Evolutionary conservation across 35 echinoderm and acorn worm species (phyloP), one percentile per base, ranked within the genome.

Genomic region (Apostichopus californicus): DNA sequence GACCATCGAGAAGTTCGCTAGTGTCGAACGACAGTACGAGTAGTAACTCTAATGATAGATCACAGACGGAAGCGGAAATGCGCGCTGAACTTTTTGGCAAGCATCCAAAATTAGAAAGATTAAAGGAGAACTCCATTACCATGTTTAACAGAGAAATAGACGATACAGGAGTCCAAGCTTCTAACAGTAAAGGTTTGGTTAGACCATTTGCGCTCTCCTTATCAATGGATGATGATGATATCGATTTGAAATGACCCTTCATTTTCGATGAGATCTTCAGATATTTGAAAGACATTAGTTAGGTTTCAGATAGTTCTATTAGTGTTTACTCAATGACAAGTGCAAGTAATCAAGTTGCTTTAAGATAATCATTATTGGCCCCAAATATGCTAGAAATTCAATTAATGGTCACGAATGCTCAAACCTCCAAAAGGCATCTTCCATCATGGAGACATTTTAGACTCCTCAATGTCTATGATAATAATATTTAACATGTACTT

Each of bases 201-300:
- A 24, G 90, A n/a, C 90, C 91, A 57, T 98, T 95, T 60, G 82
- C 94, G 10, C 84, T 98, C 17, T 98, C 96, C 12, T 81, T 94
- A 9, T 98, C 96, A 18, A 92, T 98, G 71, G 96, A 98, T 66
- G 96, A 98, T 93, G 96, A 98, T 18, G 96, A 98, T 46, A 98
- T 98, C 28, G 96, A 98, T 86, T 86, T 98, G 66, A 98, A 98
- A 78, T 98, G 79, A 91, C 34, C 34, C 34, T 46, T 46, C 34
- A 46, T 46, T 46, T 46, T 46, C 34, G 34, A 3, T 46, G 34
- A 46, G 34, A 46, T 46, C 34, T 46, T 46, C 3, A 46, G 34
- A 46, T 46, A 34, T 46, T 46, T 46, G 2, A 46, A 46, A 46
- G 34, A 46, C 2, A 46, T 46, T 46, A 46, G 34, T 3, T 46